A percentile compares a stretch with the other conserved stretches of the same genome.
Conservation (phyloP, 2,797 vertebrate genomes). For the Linurgus olivaceus region DNA sequence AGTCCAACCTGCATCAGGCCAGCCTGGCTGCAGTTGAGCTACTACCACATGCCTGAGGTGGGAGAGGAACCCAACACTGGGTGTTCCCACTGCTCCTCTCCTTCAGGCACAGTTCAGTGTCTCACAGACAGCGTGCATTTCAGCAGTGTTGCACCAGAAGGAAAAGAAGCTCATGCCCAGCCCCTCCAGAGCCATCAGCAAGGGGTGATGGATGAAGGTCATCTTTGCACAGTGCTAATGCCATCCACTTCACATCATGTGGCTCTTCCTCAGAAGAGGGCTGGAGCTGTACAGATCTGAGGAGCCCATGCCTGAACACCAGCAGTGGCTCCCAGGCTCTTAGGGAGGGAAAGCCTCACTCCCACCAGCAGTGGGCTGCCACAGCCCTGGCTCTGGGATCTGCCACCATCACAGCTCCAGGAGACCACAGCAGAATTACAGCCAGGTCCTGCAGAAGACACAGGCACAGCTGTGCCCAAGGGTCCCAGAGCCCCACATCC, state of each 20-base stretch:
- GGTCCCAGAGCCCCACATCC: not conserved
- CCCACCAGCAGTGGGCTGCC: not conserved
- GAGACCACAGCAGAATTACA: not conserved
- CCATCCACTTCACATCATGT: conserved; percentile 61
- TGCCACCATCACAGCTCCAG: fast-evolving
- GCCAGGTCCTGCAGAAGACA: not conserved
- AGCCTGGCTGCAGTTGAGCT: not conserved
- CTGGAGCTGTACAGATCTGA: not conserved
- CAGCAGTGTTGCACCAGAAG: not conserved
- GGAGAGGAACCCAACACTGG: fast-evolving
- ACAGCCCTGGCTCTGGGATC: fast-evolving
- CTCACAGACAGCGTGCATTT: not conserved
- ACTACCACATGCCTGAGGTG: not conserved
- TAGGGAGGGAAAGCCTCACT: not conserved
- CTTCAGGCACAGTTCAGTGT: not conserved
- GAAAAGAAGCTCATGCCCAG: not conserved
- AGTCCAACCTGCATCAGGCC: not conserved
- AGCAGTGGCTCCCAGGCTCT: not conserved
- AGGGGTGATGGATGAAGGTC: conserved; percentile 59
- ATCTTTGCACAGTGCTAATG: conserved; percentile 37
- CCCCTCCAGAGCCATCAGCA: conserved; percentile 44
- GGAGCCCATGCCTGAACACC: fast-evolving
- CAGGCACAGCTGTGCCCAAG: not conserved
- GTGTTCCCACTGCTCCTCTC: not conserved
- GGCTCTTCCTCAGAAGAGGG: not conserved